These are phyloP conservation scores for Lasioglossum baleicum DNA, from an alignment of 1,140 invertebrate genomes.

Conservation along the genomic window DNA sequence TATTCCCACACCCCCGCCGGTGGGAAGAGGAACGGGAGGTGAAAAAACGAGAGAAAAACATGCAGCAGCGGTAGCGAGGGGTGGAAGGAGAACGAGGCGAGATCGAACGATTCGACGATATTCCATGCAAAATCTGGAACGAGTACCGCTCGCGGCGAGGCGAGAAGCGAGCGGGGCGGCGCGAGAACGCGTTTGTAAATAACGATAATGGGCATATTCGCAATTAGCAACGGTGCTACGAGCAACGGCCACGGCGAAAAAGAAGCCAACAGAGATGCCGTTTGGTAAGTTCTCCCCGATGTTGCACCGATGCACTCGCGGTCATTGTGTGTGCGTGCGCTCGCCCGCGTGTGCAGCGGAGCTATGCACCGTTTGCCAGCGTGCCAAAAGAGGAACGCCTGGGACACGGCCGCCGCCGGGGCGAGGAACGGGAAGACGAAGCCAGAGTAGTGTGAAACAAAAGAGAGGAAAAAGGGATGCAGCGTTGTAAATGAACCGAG, in stretches of 20 bases:
- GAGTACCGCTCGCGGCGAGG: background rate
- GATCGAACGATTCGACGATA: conserved; percentile 37
- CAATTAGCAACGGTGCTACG: conserved; percentile 50
- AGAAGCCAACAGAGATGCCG: conserved; percentile 40
- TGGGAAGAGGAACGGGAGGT: background rate
- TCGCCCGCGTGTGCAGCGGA: background rate
- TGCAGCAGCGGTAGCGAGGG: background rate
- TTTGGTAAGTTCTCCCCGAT: conserved; percentile 3
- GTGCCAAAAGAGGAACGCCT: conserved; percentile 33
- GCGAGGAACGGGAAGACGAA: conserved; percentile 10
- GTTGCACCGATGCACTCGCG: background rate
- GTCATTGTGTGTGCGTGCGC: background rate
- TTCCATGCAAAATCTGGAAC: conserved; percentile 41
- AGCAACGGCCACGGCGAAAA: conserved; percentile 35
- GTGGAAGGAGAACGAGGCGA: background rate
- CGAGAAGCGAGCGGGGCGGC: background rate
- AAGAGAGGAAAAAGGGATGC: conserved; percentile 20
- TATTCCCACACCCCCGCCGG: background rate
- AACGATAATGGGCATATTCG: conserved; percentile 54
- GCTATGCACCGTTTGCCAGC: conserved; percentile 21
- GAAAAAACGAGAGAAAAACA: background rate
- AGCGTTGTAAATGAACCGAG: conserved; percentile 39
- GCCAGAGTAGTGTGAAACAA: conserved; percentile 30
- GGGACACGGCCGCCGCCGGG: background rate
- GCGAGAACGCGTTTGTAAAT: conserved; percentile 36